Percentiles rank a stretch among this genome's conserved stretches.
phyloP scores from a whole-genome alignment of 1,140 invertebrate genomes.

The Idris sp. region DNA sequence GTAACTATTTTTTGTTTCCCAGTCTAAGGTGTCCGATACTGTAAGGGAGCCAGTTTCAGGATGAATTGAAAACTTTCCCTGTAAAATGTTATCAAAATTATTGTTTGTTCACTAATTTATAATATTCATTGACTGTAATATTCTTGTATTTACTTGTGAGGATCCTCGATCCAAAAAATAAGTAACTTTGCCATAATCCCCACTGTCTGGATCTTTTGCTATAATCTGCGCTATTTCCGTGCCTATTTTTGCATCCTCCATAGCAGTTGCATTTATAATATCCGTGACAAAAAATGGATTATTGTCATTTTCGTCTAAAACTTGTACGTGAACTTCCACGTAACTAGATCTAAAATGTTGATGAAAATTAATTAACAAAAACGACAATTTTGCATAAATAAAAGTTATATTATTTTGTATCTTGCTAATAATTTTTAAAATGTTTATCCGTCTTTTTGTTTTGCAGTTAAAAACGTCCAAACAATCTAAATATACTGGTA shows the following conservation, averaged over 20 bases:
- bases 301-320: slow-evolving; percentile 95
- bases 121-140: too few species aligned
- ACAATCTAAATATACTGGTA: too few species aligned
- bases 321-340: slow-evolving; percentile 76
- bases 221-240: slow-evolving; percentile 85
- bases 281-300: slow-evolving; percentile 90
- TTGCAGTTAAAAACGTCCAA: too few species aligned
- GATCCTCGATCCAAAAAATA: slow-evolving; percentile 91
- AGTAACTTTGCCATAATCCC: slow-evolving; percentile 93
- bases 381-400: too few species aligned
- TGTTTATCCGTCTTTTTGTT: too few species aligned
- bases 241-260: slow-evolving; percentile 87
- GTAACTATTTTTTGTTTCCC: slow-evolving; percentile 87
- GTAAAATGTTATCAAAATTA: slow-evolving; percentile 17
- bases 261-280: slow-evolving; percentile 84
- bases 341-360: slow-evolving; percentile 71
- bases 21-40: slow-evolving; percentile 88
- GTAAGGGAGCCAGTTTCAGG: slow-evolving; percentile 89
- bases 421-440: too few species aligned
- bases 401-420: too few species aligned
- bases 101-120: too few species aligned
- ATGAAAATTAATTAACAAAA: slow-evolving; percentile 69
- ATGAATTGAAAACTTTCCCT: slow-evolving; percentile 76
- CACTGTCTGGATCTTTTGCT: slow-evolving; percentile 90
- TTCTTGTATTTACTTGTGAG: slow-evolving; percentile 84